Evolutionary conservation across 2,113 vertebrate genomes (phyloP).

Genomic region (Synodontis membranacea): DNA sequence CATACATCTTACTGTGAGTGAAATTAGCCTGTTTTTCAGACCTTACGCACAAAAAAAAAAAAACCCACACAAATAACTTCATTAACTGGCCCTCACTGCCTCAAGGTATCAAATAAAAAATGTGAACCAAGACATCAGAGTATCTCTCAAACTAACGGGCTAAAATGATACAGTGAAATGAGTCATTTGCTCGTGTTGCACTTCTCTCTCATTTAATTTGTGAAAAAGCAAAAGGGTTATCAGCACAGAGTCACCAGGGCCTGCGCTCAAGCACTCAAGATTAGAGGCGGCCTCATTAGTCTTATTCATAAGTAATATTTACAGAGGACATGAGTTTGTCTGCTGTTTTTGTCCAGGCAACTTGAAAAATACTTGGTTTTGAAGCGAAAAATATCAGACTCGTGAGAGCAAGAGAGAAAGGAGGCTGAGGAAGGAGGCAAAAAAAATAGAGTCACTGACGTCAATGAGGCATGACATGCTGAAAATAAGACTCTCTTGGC

Average conservation of each 20-base stretch:
- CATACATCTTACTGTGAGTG: neutral
- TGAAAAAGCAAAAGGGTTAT: slow-evolving; percentile 41
- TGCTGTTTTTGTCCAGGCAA: slow-evolving; percentile 55
- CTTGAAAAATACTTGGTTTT: slow-evolving; percentile 48
- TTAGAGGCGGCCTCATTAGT: slow-evolving; percentile 58
- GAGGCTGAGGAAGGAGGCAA: slow-evolving; percentile 34
- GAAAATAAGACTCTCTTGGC: slow-evolving; percentile 68
- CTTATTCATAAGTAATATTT: slow-evolving; percentile 56
- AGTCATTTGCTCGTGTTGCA: slow-evolving; percentile 34
- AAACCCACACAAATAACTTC: neutral
- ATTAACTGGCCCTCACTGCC: neutral
- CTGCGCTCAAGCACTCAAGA: slow-evolving; percentile 60
- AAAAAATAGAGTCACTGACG: slow-evolving; percentile 61
- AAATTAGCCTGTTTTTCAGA: neutral
- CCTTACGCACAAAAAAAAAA: neutral
- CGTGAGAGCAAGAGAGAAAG: slow-evolving; percentile 42
- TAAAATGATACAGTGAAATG: slow-evolving; percentile 37
- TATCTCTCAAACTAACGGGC: slow-evolving; percentile 15
- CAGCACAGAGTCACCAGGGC: slow-evolving; percentile 44
- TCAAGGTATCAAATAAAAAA: neutral
- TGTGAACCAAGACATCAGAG: neutral
- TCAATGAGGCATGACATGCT: slow-evolving; percentile 68
- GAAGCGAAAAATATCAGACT: slow-evolving; percentile 60
- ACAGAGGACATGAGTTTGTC: slow-evolving; percentile 51
- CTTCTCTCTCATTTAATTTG: slow-evolving; percentile 32